Evolutionary conservation across 2,113 vertebrate genomes (phyloP).

Genomic region (Corvus moneduloides): DNA sequence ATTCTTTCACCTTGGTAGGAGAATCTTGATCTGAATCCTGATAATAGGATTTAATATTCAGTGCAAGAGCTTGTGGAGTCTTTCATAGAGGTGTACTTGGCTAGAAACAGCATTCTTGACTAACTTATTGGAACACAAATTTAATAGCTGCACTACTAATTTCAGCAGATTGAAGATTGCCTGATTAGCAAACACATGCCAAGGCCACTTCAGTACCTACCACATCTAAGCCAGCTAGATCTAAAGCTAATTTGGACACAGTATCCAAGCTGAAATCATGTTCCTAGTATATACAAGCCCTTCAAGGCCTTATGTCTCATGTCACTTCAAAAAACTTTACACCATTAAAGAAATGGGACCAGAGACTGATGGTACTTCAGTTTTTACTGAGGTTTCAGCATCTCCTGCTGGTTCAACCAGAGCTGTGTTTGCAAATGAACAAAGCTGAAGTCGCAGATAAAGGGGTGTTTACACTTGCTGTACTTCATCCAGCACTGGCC

Average conservation of each 20-base stretch:
- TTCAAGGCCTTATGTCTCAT: neutral
- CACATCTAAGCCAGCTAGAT: neutral
- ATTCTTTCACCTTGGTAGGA: neutral
- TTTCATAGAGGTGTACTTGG: neutral
- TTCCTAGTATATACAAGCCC: neutral
- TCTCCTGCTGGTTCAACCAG: neutral
- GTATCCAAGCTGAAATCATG: neutral
- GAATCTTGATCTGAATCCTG: neutral
- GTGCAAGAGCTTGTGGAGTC: neutral
- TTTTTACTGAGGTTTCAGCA: neutral
- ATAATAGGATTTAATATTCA: neutral
- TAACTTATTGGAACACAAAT: neutral
- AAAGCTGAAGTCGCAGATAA: neutral
- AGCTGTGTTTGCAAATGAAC: neutral
- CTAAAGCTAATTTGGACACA: neutral
- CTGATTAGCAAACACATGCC: neutral
- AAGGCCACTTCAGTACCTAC: neutral
- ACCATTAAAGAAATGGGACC: neutral
- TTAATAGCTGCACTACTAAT: neutral
- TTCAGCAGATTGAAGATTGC: neutral
- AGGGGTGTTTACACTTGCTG: neutral
- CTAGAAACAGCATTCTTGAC: neutral
- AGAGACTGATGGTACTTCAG: rapidly evolving
- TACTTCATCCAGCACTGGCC: neutral
- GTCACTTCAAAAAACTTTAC: neutral